Conservation (phyloP, 2,113 vertebrate species). For the Peromyscus californicus region DNA sequence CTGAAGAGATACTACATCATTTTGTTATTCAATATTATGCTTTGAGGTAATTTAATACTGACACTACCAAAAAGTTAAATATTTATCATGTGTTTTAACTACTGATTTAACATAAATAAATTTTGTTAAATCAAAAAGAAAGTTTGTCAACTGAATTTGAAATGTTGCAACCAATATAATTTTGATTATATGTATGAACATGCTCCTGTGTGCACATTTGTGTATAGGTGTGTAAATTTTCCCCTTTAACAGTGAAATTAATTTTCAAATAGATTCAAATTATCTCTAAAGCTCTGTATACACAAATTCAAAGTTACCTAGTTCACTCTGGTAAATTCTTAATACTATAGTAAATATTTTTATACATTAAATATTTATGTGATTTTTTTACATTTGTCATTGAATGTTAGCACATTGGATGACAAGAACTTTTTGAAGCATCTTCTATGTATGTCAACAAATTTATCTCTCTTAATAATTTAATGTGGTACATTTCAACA, state of each 20-base stretch:
- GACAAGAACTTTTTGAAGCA: neutral
- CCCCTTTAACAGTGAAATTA: neutral
- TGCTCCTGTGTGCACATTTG: neutral
- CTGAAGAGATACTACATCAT: neutral
- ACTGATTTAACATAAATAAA: neutral
- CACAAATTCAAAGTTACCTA: neutral
- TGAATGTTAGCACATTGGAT: neutral
- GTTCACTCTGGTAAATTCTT: neutral
- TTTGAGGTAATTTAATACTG: neutral
- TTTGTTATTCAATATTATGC: neutral
- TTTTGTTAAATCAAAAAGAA: neutral
- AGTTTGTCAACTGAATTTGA: neutral
- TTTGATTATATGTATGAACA: neutral
- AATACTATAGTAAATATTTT: neutral
- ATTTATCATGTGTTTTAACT: neutral
- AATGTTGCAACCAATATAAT: neutral
- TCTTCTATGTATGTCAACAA: neutral
- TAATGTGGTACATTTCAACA: neutral
- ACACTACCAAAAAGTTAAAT: neutral
- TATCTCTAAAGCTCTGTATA: neutral
- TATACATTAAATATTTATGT: neutral
- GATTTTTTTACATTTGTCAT: neutral
- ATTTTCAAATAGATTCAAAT: neutral
- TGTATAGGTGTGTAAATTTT: neutral
- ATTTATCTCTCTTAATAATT: neutral